Percentiles rank a stretch among this genome's conserved stretches.
These are phyloP conservation scores for Pachypeltis micranthus DNA, from an alignment of 1,140 invertebrate species.

Conservation along the genomic window DNA sequence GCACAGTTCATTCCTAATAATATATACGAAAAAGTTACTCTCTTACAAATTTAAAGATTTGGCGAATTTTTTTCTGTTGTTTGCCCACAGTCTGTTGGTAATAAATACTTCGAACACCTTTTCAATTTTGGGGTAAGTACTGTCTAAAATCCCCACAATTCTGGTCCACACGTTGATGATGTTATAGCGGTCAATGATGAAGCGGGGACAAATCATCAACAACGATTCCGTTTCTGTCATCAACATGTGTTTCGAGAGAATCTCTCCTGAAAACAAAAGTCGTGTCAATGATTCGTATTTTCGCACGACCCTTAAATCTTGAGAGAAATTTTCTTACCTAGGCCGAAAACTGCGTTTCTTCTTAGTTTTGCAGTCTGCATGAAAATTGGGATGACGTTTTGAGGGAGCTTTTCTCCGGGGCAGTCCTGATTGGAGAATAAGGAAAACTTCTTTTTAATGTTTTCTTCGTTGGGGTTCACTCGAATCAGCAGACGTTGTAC, in stretches of 20 bases:
- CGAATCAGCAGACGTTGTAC: neutral
- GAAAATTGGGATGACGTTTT: neutral
- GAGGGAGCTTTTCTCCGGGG: neutral
- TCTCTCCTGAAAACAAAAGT: conserved; percentile 8
- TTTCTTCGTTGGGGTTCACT: neutral
- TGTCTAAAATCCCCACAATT: neutral
- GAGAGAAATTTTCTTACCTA: neutral
- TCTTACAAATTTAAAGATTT: conserved; percentile 1
- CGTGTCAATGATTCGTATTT: neutral
- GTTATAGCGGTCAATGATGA: neutral
- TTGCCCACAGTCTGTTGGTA: neutral
- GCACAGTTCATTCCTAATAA: neutral
- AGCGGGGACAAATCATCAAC: neutral
- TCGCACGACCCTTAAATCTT: neutral
- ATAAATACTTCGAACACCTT: conserved; percentile 10
- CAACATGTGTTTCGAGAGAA: neutral
- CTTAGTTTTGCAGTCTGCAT: conserved; percentile 10
- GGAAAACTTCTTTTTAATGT: neutral
- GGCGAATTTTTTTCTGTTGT: neutral
- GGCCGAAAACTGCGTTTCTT: conserved; percentile 3
- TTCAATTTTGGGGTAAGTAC: neutral
- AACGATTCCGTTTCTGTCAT: neutral
- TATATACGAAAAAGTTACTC: neutral
- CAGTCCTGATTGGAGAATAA: neutral
- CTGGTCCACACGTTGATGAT: conserved; percentile 2